Conservation (phyloP, 2,797 vertebrate genomes). For the Tragelaphus oryx region DNA sequence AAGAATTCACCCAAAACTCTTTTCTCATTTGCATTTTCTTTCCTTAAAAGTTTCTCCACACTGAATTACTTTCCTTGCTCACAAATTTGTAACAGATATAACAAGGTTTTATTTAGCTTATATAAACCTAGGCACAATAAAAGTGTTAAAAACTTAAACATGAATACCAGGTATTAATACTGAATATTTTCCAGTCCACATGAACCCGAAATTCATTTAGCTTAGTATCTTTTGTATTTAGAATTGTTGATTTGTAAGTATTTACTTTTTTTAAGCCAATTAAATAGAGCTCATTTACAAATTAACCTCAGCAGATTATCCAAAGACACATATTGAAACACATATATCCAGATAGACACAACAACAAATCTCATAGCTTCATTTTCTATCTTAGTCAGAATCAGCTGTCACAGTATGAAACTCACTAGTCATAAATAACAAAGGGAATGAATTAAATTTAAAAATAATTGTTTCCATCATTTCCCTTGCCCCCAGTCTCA, state of each 20-base stretch:
- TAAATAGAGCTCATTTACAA: background rate
- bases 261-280: background rate
- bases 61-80: background rate
- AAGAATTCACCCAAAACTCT: too few species aligned
- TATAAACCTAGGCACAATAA: background rate
- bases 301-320: background rate
- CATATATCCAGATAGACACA: background rate
- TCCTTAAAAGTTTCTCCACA: background rate
- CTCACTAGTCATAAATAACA: background rate
- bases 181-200: background rate
- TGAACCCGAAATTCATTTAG: background rate
- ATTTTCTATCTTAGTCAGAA: background rate
- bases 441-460: background rate
- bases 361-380: background rate
- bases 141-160: background rate
- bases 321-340: background rate
- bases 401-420: background rate
- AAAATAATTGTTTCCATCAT: background rate
- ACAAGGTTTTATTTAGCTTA: background rate
- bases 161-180: background rate
- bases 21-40: background rate
- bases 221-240: background rate
- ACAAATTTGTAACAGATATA: background rate
- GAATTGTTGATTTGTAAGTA: background rate
- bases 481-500: background rate